Evolutionary conservation across 1,140 invertebrate species (phyloP).

Genomic region (Popillia japonica): DNA sequence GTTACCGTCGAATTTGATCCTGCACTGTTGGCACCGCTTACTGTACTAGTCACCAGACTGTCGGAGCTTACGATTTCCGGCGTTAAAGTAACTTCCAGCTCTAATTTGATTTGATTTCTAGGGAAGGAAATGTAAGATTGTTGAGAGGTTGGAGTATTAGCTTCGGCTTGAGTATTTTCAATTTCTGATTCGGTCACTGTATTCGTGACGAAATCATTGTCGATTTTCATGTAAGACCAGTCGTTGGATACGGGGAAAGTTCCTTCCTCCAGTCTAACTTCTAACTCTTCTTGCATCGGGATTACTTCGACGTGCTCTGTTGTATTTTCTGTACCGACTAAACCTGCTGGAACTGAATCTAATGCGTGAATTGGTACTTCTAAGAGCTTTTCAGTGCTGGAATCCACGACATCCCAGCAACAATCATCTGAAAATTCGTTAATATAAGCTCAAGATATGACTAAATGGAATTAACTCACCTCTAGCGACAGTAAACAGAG

Average conservation of each 20-base stretch:
- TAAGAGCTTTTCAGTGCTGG: conserved; percentile 61
- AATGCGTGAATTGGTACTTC: conserved; percentile 58
- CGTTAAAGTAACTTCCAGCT: conserved; percentile 65
- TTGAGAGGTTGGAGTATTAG: conserved; percentile 22
- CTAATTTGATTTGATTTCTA: conserved; percentile 61
- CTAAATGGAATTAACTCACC: conserved; percentile 43
- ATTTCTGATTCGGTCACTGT: conserved; percentile 49
- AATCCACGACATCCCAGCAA: conserved; percentile 62
- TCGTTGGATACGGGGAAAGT: conserved; percentile 59
- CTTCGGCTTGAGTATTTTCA: conserved; percentile 40
- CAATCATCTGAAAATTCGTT: conserved; percentile 54
- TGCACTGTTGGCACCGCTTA: conserved; percentile 51
- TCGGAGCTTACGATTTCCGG: conserved; percentile 62
- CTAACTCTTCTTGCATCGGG: conserved; percentile 65
- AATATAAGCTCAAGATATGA: background rate
- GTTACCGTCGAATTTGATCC: conserved; percentile 57
- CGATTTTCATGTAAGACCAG: conserved; percentile 60
- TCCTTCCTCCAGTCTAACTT: conserved; percentile 62
- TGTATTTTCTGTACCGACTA: conserved; percentile 53
- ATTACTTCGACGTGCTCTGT: conserved; percentile 61
- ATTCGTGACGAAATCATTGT: conserved; percentile 58
- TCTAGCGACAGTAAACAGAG: conserved; percentile 54
- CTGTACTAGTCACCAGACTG: conserved; percentile 60
- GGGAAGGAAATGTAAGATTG: conserved; percentile 27
- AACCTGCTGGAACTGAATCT: conserved; percentile 53